phyloP scores from a whole-genome alignment of 2,888 invertebrate species.

The Drosophila setosimentum region DNA sequence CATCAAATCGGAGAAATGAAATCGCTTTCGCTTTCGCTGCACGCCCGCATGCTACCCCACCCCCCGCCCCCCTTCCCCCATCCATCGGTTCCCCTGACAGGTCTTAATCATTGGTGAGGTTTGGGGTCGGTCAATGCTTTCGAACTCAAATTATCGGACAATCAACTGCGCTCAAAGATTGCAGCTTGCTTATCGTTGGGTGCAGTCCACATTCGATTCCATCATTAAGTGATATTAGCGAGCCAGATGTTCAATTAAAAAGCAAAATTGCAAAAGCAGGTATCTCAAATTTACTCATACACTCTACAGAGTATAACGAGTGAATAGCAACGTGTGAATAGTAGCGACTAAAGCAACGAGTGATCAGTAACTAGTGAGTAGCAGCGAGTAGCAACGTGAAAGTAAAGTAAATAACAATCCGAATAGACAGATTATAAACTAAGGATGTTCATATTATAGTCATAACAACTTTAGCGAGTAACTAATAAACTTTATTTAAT shows the following conservation, averaged over 20 bases:
- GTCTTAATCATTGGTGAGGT: constrained; percentile 19
- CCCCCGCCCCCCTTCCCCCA: background rate
- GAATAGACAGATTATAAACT: background rate
- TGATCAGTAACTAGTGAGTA: background rate
- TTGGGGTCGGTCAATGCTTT: constrained; percentile 62
- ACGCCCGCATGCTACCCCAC: background rate
- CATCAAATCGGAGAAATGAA: constrained; percentile 55
- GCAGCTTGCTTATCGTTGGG: constrained; percentile 33
- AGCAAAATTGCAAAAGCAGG: background rate
- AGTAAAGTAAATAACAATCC: background rate
- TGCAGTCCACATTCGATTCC: constrained; percentile 14
- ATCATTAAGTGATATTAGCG: constrained; percentile 5
- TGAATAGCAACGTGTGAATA: background rate
- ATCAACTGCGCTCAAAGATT: constrained; percentile 36
- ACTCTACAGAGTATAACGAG: background rate
- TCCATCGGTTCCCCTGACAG: background rate
- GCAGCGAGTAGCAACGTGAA: background rate
- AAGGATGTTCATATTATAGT: background rate
- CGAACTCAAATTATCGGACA: constrained; percentile 59
- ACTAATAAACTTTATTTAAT: background rate
- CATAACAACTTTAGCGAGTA: background rate
- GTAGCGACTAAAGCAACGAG: background rate
- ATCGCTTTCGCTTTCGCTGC: constrained; percentile 73
- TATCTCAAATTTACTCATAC: background rate
- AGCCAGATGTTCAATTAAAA: background rate